phyloP scores from a whole-genome alignment of 1,140 invertebrate species.

The Medauroidea extradentata region DNA sequence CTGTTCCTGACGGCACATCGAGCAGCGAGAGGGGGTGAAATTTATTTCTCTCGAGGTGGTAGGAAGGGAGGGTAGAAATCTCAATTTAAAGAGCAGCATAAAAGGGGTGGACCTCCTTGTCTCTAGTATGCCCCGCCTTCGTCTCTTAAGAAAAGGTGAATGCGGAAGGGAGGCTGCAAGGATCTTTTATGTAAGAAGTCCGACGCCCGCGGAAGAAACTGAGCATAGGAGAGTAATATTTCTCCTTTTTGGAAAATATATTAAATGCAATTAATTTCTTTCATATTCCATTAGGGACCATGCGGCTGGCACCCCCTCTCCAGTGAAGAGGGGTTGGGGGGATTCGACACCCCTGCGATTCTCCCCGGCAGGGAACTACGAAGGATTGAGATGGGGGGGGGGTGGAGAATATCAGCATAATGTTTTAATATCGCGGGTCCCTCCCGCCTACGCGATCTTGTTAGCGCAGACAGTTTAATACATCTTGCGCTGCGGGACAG shows the following conservation, averaged over 20 bases:
- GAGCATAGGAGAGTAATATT: too few species aligned
- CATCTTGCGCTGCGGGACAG: too few species aligned
- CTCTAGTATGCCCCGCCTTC: too few species aligned
- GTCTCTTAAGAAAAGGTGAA: too few species aligned
- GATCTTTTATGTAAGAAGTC: slow-evolving; percentile 2
- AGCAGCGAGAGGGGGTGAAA: neutral
- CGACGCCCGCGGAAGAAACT: too few species aligned
- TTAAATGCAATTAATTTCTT: slow-evolving; percentile 15
- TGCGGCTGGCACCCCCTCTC: too few species aligned
- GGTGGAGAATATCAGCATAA: slow-evolving; percentile 8
- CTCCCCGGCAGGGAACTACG: neutral
- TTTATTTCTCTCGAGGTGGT: slow-evolving; percentile 6
- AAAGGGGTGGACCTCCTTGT: too few species aligned
- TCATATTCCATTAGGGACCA: neutral
- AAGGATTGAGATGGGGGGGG: neutral
- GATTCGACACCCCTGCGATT: too few species aligned
- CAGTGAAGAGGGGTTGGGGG: too few species aligned
- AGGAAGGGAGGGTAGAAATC: neutral
- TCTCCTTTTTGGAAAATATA: slow-evolving; percentile 1
- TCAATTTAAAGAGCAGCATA: too few species aligned
- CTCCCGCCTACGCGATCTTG: too few species aligned
- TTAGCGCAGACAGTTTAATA: too few species aligned
- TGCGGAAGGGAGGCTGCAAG: neutral
- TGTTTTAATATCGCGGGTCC: slow-evolving; percentile 5
- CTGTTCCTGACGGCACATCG: neutral